Evolutionary conservation across 1,140 invertebrate species (phyloP).

Genomic region (Leucophenga varia): DNA sequence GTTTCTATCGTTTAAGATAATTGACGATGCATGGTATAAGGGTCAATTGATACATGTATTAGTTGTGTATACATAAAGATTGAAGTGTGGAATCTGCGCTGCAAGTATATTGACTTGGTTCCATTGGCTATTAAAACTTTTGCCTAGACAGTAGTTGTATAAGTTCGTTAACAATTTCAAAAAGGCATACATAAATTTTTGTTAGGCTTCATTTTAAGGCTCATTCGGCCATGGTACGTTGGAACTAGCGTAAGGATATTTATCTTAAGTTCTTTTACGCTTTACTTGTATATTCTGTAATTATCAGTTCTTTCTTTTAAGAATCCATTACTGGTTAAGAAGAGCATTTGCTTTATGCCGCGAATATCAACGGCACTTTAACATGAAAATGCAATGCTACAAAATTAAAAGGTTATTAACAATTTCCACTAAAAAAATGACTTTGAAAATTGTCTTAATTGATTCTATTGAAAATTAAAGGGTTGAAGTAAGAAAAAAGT

Average conservation of each 20-base stretch:
- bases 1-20: conserved; percentile 22
- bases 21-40: conserved; percentile 28
- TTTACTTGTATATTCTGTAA: conserved; percentile 10
- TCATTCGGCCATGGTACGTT: no score
- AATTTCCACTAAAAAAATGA: conserved; percentile 8
- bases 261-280: conserved; percentile 8
- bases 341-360: conserved; percentile 13
- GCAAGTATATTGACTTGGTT: no score
- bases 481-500: neutral
- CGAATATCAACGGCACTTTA: conserved; percentile 14
- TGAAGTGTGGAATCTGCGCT: no score
- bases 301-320: conserved; percentile 3
- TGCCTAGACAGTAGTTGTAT: no score
- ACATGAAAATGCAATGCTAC: conserved; percentile 4
- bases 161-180: conserved; percentile 8
- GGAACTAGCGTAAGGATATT: neutral
- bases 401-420: conserved; percentile 5
- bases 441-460: conserved; percentile 11
- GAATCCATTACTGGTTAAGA: conserved; percentile 17
- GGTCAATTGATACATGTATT: conserved; percentile 26
- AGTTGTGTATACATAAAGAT: no score
- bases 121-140: no score
- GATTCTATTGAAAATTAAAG: conserved; percentile 1
- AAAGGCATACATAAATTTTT: conserved; percentile 19
- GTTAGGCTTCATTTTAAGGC: conserved; percentile 11